These are phyloP conservation scores for Cerastis leucographa DNA, from an alignment of 2,888 invertebrate species.

Conservation along the genomic window DNA sequence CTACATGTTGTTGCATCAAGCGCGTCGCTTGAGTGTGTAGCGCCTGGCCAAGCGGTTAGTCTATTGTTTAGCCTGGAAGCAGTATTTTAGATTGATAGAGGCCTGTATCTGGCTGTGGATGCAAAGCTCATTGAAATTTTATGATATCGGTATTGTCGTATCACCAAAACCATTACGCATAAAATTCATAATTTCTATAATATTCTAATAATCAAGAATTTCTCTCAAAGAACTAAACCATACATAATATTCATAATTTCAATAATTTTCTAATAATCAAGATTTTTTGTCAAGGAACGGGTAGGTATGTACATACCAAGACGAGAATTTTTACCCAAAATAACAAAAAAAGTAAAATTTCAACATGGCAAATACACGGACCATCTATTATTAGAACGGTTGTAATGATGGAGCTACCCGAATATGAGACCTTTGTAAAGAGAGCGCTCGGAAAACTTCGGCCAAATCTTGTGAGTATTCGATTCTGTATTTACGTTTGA, in stretches of 20 bases:
- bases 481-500: constrained; percentile 6
- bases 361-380: constrained; percentile 3
- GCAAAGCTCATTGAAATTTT: too few species aligned
- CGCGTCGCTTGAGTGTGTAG: too few species aligned
- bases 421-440: constrained; percentile 20
- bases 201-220: background rate
- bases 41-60: too few species aligned
- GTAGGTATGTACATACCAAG: background rate
- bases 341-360: background rate
- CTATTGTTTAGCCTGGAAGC: too few species aligned
- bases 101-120: too few species aligned
- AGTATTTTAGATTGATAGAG: too few species aligned
- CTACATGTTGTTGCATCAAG: too few species aligned
- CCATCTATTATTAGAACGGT: constrained; percentile 25
- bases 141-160: too few species aligned
- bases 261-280: too few species aligned
- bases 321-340: background rate
- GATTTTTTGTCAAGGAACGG: background rate
- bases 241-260: too few species aligned
- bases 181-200: too few species aligned
- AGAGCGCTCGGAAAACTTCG: constrained; percentile 21
- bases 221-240: background rate
- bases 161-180: too few species aligned
- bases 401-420: constrained; percentile 17
- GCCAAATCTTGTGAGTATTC: background rate